Evolutionary conservation across 2,888 invertebrate species (phyloP), one percentile per base, ranked within the genome.

Genomic region (Agrotis ipsilon): DNA sequence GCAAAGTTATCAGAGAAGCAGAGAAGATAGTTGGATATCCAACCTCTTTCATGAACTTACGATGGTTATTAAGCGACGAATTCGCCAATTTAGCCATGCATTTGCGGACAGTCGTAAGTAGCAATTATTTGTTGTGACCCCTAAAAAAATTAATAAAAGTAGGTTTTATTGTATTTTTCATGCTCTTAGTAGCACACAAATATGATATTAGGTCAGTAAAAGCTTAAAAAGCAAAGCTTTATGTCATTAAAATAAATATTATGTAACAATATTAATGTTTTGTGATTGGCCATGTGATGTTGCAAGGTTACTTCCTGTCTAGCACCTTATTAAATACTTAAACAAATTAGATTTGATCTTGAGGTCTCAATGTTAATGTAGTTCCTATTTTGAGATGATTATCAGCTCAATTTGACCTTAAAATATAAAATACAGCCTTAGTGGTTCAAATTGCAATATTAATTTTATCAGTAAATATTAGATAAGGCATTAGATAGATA

Each of bases 21-120:
- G 96, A 96, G 77, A 96, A 96, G 81, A 94, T 96, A 79, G 96
- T 96, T 66, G 96, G 96, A 84, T 94, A 97, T 92, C 97, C 97
- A 80, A 97, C 97, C 89, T 97, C 97, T 76, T 97, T 96, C 86
- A 96, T 96, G 95, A 96, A 96, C 89, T 92, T 97, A 86, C 93
- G 97, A 92, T 97, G 97, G 97, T 92, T 97, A 86, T 94, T 97
- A 82, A 97, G 96, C 90, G 97, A 97, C 89, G 97, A 97, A 95
- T 97, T 97, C 87, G 97, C 96, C 73, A 97, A 97, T 94, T 92
- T 96, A 86, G 96, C 96, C 54, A 93, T 96, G 94, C 96, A 96
- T 91, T 92, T 96, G 73, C 93, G 96, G 14, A 96, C 96, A 91
- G 93, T 96, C 76, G 96, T 96, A 85, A 95, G 95, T 92, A 86